These are phyloP conservation scores for Chelidonichthys spinosus DNA, from an alignment of 2,797 vertebrate genomes.

Conservation along the genomic window DNA sequence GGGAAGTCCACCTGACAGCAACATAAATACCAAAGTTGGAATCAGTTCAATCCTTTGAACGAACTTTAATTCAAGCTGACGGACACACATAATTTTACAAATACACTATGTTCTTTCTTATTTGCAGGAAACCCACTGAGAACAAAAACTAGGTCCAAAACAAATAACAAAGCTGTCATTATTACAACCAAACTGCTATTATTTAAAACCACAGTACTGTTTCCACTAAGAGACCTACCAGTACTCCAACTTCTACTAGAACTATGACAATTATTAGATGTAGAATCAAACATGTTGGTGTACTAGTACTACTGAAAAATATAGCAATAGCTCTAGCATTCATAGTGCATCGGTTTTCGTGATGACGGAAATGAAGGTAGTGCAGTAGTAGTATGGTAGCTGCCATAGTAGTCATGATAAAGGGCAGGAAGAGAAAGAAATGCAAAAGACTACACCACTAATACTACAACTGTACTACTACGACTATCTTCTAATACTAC, in stretches of 20 bases:
- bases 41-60: neutral
- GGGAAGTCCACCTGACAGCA: constrained; percentile 92
- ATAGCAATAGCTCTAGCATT: neutral
- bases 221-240: neutral
- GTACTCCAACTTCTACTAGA: neutral
- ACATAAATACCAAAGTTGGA: constrained; percentile 7
- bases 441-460: neutral
- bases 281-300: neutral
- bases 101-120: neutral
- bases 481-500: neutral
- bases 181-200: neutral
- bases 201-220: neutral
- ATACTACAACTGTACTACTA: neutral
- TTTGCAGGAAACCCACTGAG: neutral
- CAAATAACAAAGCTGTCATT: neutral
- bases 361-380: neutral
- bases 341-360: neutral
- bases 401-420: neutral
- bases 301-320: neutral
- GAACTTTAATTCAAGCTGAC: constrained; percentile 1
- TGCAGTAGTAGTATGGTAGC: neutral
- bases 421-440: neutral
- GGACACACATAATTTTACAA: neutral
- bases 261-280: neutral
- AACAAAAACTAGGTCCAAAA: neutral